A percentile compares a stretch with the other conserved stretches of the same genome.
Conservation (phyloP, 2,797 vertebrate genomes). For the Enteromius viviparus region DNA sequence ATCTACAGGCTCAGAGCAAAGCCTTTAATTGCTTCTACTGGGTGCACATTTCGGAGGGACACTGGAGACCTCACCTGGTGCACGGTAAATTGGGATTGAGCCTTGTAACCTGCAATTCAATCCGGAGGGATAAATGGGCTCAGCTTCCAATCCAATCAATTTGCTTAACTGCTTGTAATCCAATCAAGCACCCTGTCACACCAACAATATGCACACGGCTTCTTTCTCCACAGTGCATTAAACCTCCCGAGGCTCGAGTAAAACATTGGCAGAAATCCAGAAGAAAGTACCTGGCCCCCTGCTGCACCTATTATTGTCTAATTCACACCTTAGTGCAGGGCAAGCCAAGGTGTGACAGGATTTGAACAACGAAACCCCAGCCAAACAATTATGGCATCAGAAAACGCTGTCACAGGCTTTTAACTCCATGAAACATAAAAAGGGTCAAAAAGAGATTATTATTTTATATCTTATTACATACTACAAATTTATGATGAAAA, state of each 20-base stretch:
- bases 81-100: conserved; percentile 72
- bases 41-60: conserved; percentile 52
- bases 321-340: conserved; percentile 34
- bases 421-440: background rate
- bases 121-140: conserved; percentile 72
- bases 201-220: conserved; percentile 69
- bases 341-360: conserved; percentile 2
- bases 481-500: background rate
- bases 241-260: conserved; percentile 61
- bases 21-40: conserved; percentile 64
- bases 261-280: conserved; percentile 75
- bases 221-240: conserved; percentile 42
- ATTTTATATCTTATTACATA: background rate
- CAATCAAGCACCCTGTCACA: conserved; percentile 79
- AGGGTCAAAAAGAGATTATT: background rate
- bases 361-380: conserved; percentile 4
- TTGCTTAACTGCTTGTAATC: conserved; percentile 81
- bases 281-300: conserved; percentile 76
- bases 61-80: conserved; percentile 67
- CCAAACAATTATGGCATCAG: background rate
- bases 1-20: conserved; percentile 59
- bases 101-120: conserved; percentile 72
- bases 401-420: background rate
- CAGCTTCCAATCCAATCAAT: conserved; percentile 75
- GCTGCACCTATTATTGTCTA: conserved; percentile 71